Evolutionary conservation across 1,140 invertebrate species (phyloP), one percentile per base, ranked within the genome.

Genomic region (Periplaneta americana): DNA sequence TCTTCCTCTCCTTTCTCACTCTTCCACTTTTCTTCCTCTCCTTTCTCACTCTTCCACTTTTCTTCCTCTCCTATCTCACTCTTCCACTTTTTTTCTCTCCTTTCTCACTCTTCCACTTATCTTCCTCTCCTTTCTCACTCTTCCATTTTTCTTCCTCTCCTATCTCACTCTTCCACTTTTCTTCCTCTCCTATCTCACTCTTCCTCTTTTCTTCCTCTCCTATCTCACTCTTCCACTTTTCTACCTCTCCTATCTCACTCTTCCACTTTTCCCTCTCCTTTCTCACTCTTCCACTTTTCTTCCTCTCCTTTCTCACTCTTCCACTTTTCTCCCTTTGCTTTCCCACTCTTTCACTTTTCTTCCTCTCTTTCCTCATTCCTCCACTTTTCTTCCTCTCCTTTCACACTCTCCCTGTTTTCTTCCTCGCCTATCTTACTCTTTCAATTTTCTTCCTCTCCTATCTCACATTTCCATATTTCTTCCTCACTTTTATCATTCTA

Each of bases 231-330:
- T n/a, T n/a, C n/a, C 48, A 57, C 17, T 18, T n/a, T n/a, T 2
- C 48, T n/a, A 1, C n/a, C 48, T 57, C 48, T 4, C 48, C 48
- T 1, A 2, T 57, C 1, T 57, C 2, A 57, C 48, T 1, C 17
- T 4, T 11, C 39, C 39, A 11, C 22, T 11, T 57, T 57, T 57
- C 22, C 39, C 13, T n/a, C 48, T 18, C 48, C 48, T 57, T 35
- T 81, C 76, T 77, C 74, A 76, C 84, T 82, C 82, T 85, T 84
- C 75, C 15, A 37, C 57, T 81, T 81, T 75, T 82, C 81, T 74
- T 82, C 82, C 39, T 82, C 82, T n/a, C n/a, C 48, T n/a, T 84
- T 83, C 80, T 80, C 34, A 35, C 75, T 79, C 34, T 32, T 37
- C 35, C 33, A 31, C 18, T 48, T 31, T 57, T 57, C 4, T n/a